Conservation (phyloP, 2,113 vertebrate species). For the Paramormyrops kingsleyae region DNA sequence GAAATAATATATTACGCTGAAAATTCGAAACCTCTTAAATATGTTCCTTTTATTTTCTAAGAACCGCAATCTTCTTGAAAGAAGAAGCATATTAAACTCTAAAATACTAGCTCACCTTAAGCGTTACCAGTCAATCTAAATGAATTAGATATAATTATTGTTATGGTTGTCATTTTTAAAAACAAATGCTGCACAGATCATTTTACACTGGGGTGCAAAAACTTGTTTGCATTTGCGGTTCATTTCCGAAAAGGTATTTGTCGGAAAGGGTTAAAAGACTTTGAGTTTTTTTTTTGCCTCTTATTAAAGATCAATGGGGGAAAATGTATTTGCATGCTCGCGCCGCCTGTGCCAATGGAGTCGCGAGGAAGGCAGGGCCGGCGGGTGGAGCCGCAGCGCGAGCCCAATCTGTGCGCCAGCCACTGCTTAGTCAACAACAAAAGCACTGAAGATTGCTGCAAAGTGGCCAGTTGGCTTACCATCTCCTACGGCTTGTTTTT, state of each 20-base stretch:
- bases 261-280: conserved; percentile 3
- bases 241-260: not conserved
- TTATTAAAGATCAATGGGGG: conserved; percentile 58
- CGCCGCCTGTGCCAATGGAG: conserved; percentile 55
- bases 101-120: not conserved
- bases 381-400: conserved; percentile 59
- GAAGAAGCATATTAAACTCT: not conserved
- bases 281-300: not conserved
- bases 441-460: conserved; percentile 52
- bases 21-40: not conserved
- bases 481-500: conserved; percentile 2
- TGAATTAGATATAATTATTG: not conserved
- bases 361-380: conserved; percentile 17
- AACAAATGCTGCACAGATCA: not conserved
- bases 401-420: conserved; percentile 49
- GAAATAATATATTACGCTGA: not conserved
- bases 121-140: not conserved
- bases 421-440: conserved; percentile 55
- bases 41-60: not conserved
- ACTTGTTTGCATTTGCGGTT: not conserved
- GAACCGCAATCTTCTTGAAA: not conserved
- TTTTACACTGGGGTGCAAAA: not conserved
- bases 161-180: not conserved
- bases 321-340: conserved; percentile 59
- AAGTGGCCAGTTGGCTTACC: conserved; percentile 22